Evolutionary conservation across 2,113 vertebrate species (phyloP), one percentile per base, ranked within the genome.

Genomic region (Chaetodon auriga): DNA sequence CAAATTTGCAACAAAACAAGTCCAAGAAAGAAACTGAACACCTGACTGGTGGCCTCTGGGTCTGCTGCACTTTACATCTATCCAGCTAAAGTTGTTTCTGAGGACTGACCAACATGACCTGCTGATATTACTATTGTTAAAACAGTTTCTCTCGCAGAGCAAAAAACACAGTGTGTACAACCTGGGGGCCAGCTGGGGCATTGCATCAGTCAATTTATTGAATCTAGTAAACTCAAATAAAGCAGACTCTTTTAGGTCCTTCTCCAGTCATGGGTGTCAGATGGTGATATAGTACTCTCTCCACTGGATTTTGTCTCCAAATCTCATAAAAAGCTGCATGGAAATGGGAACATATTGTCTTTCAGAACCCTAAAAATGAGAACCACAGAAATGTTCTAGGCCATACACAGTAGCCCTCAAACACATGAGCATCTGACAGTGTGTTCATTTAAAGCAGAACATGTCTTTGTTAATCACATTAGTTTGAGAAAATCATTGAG

Each of bases 291-390:
- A 83, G 69, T 35, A 60, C 65, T 70, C 63, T 76, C 62, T 19
- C 58, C 46, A 16, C 61, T 51, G 51, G 62, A 51, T 48, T 46
- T 43, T 5, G 48, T 81, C 68, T 73, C 65, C 78, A 85, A 57
- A 82, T 73, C 68, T 81, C 45, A 85, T 82, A 69, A 86, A 86
- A 82, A 86, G 62, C 48, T 84, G 75, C 72, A 81, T 82, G 64
- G 63, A 85, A 86, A 88, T 82, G 48, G 80, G 87, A 89, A 90
- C 36, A 73, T 60, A 78, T 73, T 84, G 80, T 64, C 72, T 86
- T 65, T 83, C 77, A 87, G 60, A 54, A 84, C 74, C 81, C 84
- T 88, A 15, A 61, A 78, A 30, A 30, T 0, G 1, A 58, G 21
- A 16, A 43, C 14, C 13, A 57, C 63, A 55, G 48, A 69, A 53